Evolutionary conservation across 2,797 vertebrate genomes (phyloP).

Genomic region (Macrochelys suwanniensis): DNA sequence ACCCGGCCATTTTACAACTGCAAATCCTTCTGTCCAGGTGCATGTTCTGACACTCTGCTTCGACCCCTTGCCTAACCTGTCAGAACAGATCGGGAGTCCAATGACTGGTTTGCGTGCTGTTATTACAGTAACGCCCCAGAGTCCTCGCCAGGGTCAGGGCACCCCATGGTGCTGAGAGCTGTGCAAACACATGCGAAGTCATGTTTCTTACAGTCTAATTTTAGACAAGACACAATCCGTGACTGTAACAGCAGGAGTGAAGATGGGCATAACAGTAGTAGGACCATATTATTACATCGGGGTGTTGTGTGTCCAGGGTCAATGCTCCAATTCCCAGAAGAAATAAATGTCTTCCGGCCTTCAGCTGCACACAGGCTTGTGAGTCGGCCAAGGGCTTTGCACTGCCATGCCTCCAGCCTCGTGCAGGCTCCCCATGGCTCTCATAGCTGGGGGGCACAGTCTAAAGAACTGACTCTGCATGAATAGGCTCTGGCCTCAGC

Average conservation of each 20-base stretch:
- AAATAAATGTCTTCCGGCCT: neutral
- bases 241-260: slow-evolving; percentile 21
- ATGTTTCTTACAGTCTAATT: slow-evolving; percentile 58
- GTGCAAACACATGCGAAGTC: neutral
- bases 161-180: neutral
- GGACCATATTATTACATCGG: neutral
- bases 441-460: neutral
- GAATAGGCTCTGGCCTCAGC: neutral
- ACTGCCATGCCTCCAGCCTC: neutral
- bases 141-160: neutral
- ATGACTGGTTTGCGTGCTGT: neutral
- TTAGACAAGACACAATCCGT: slow-evolving; percentile 20
- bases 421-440: too few species aligned
- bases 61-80: neutral
- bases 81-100: neutral
- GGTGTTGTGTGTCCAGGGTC: neutral
- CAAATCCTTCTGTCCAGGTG: neutral
- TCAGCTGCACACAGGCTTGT: neutral
- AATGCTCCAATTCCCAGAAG: neutral
- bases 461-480: accelerated
- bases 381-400: neutral
- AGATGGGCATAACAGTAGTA: neutral
- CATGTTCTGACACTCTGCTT: accelerated
- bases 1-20: neutral
- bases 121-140: neutral